Evolutionary conservation across 2,797 vertebrate species (phyloP).

Genomic region (Sebastes diaconus): DNA sequence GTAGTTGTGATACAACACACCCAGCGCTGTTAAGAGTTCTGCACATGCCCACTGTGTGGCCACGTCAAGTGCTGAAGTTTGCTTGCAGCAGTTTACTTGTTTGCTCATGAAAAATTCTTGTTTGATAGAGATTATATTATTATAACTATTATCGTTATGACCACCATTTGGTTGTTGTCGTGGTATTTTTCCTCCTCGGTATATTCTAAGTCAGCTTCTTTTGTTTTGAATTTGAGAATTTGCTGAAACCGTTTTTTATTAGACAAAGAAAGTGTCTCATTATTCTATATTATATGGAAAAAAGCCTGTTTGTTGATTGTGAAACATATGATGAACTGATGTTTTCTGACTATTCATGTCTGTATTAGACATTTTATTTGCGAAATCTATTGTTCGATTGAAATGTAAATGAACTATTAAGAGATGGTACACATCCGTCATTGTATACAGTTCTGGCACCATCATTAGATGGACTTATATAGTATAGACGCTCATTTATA

Average conservation of each 20-base stretch:
- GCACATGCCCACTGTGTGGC: slow-evolving; percentile 97
- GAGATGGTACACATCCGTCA: slow-evolving; percentile 98
- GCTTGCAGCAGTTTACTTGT: slow-evolving; percentile 92
- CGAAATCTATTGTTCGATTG: slow-evolving; percentile 99
- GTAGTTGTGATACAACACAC: slow-evolving; percentile 99
- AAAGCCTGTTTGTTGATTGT: slow-evolving; percentile 93
- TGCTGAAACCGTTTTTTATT: slow-evolving; percentile 63
- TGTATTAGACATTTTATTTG: slow-evolving; percentile 99
- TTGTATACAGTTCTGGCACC: slow-evolving; percentile 96
- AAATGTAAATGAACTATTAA: slow-evolving; percentile 95
- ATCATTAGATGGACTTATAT: slow-evolving; percentile 96
- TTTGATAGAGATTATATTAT: slow-evolving; percentile 80
- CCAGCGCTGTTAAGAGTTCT: slow-evolving; percentile 92
- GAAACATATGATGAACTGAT: slow-evolving; percentile 92
- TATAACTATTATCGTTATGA: slow-evolving; percentile 82
- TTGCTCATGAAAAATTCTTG: slow-evolving; percentile 87
- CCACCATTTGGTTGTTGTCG: slow-evolving; percentile 81
- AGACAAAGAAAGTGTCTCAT: slow-evolving; percentile 80
- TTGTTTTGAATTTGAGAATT: slow-evolving; percentile 72
- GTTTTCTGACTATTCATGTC: slow-evolving; percentile 96
- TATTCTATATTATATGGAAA: slow-evolving; percentile 81
- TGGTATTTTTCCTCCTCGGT: slow-evolving; percentile 69
- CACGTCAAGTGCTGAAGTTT: slow-evolving; percentile 94
- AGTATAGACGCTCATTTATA: slow-evolving; percentile 90
- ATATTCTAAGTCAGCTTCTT: slow-evolving; percentile 64